Conservation (phyloP, 2,797 vertebrate genomes). For the Gambelia wislizenii region DNA sequence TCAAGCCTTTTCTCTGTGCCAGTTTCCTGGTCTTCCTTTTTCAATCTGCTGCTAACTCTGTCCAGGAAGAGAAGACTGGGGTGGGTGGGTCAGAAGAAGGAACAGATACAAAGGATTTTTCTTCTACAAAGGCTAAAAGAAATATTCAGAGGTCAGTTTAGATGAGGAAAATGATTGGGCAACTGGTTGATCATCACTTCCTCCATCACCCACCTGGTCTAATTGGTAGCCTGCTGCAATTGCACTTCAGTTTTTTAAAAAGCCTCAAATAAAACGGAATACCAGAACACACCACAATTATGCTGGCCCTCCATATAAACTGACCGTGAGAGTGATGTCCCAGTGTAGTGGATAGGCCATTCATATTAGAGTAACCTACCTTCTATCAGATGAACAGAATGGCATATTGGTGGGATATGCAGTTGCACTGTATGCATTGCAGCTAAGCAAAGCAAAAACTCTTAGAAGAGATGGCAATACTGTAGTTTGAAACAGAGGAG, state of each 20-base stretch:
- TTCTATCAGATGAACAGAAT: too few relatives aligned
- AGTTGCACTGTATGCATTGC: too few relatives aligned
- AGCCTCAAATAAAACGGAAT: background rate
- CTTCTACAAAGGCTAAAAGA: too few relatives aligned
- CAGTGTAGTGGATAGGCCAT: too few relatives aligned
- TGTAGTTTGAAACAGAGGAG: background rate
- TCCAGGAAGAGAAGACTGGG: background rate
- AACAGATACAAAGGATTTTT: background rate
- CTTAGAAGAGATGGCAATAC: background rate
- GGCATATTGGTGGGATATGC: too few relatives aligned
- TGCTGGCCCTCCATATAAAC: background rate
- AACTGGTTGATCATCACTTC: background rate
- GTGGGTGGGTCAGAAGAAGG: background rate
- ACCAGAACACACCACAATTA: background rate
- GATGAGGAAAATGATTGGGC: background rate
- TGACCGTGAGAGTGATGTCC: background rate
- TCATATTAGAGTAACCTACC: too few relatives aligned
- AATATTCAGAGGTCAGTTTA: background rate
- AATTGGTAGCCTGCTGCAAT: background rate
- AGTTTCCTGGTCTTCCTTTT: background rate
- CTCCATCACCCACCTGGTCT: background rate
- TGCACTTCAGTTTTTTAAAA: background rate
- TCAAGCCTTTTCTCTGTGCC: background rate
- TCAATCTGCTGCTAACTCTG: background rate
- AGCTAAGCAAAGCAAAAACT: too few relatives aligned